phyloP scores from a whole-genome alignment of 1,140 invertebrate species.

The Lineus longissimus region DNA sequence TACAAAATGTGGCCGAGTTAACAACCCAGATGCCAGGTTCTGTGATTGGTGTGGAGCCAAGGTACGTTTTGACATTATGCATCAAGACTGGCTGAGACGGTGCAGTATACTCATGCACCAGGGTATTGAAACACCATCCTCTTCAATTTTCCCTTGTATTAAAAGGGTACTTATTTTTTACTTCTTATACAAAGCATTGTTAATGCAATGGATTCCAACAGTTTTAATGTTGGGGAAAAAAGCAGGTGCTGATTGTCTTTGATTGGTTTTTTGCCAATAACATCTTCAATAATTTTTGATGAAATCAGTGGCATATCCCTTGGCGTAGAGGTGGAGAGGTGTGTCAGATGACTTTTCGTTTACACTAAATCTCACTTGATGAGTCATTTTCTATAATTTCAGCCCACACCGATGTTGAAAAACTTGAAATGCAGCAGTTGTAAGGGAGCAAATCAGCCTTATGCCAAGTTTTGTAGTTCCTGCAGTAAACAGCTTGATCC shows the following conservation, averaged over 20 bases:
- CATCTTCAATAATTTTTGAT: too few relatives aligned
- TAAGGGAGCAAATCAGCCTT: conserved; percentile 35
- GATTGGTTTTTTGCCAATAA: too few relatives aligned
- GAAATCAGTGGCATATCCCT: too few relatives aligned
- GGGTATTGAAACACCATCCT: too few relatives aligned
- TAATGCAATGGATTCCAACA: too few relatives aligned
- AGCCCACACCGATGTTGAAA: conserved; percentile 24
- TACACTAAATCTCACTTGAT: too few relatives aligned
- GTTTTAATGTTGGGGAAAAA: too few relatives aligned
- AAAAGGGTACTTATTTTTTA: too few relatives aligned
- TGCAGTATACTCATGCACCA: neutral
- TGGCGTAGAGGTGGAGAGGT: too few relatives aligned
- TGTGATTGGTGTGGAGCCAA: conserved; percentile 51
- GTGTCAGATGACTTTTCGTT: neutral
- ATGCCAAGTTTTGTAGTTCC: conserved; percentile 36
- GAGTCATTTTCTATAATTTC: conserved; percentile 15
- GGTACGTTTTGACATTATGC: conserved; percentile 21
- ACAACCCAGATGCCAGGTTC: conserved; percentile 44
- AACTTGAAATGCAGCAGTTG: conserved; percentile 35
- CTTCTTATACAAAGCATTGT: too few relatives aligned
- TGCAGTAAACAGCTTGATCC: conserved; percentile 37
- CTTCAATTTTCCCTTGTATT: too few relatives aligned
- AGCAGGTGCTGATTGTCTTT: too few relatives aligned
- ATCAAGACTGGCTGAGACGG: neutral
- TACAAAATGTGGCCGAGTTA: conserved; percentile 42